phyloP scores from a whole-genome alignment of 2,888 invertebrate genomes.

The Tipula helvola region DNA sequence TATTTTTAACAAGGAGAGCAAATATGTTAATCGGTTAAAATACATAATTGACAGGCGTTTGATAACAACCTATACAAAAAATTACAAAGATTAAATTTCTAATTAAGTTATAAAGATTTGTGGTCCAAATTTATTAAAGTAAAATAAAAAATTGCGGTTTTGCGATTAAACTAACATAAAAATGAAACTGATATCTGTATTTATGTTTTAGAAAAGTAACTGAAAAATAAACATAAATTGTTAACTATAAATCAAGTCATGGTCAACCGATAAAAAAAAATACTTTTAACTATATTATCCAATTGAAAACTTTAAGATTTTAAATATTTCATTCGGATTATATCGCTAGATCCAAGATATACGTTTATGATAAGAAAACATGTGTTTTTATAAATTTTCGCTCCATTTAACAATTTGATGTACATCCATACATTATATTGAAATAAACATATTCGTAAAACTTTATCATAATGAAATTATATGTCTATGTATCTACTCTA shows the following conservation, averaged over 20 bases:
- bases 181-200: not conserved
- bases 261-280: not conserved
- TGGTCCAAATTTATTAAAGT: not conserved
- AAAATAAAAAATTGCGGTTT: not conserved
- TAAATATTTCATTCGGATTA: not conserved
- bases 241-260: not conserved
- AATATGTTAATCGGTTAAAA: not conserved
- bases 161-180: not conserved
- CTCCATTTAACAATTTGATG: not conserved
- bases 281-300: not conserved
- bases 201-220: not conserved
- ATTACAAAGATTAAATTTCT: not conserved
- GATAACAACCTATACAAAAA: not conserved
- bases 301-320: not conserved
- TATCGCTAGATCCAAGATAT: not conserved
- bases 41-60: not conserved
- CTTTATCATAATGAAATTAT: not conserved
- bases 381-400: not conserved
- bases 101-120: not conserved
- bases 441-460: not conserved
- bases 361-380: not conserved
- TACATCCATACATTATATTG: not conserved
- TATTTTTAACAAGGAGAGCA: not conserved
- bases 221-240: not conserved
- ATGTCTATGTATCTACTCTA: no score